phyloP scores from a whole-genome alignment of 2,888 invertebrate genomes.

The Allophyes oxyacanthae region DNA sequence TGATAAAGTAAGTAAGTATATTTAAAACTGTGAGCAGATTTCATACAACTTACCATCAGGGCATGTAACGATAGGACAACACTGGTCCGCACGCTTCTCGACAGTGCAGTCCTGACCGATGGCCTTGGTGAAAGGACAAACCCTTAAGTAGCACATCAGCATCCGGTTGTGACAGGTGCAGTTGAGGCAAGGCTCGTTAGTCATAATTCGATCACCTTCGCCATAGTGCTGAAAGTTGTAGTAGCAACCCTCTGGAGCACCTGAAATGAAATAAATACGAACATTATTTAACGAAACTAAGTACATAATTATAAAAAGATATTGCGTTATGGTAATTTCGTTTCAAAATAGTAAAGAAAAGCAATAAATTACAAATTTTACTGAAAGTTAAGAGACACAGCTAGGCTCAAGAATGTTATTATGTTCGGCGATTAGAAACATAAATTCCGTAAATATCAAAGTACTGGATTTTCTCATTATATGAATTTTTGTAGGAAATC shows the following conservation, averaged over 20 bases:
- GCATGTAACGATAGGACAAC: slow-evolving; percentile 97
- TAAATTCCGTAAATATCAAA: too few species aligned
- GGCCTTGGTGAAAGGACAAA: slow-evolving; percentile 97
- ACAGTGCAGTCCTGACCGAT: slow-evolving; percentile 97
- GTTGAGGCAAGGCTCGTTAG: slow-evolving; percentile 98
- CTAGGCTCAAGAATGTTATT: too few species aligned
- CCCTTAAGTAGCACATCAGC: slow-evolving; percentile 98
- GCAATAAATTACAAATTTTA: too few species aligned
- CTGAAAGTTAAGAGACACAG: too few species aligned
- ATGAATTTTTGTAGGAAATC: too few species aligned
- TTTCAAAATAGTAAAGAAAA: too few species aligned
- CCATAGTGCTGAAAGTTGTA: slow-evolving; percentile 98
- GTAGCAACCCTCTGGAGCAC: slow-evolving; percentile 93
- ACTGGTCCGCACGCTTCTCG: slow-evolving; percentile 97
- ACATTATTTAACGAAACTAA: background rate
- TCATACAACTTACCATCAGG: slow-evolving; percentile 92
- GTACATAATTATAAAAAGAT: too few species aligned
- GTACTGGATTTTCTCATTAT: background rate
- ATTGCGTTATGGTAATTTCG: too few species aligned
- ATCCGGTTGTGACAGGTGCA: slow-evolving; percentile 98
- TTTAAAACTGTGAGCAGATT: too few species aligned
- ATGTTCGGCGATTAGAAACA: too few species aligned
- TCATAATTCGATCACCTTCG: slow-evolving; percentile 97
- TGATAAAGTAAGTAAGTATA: too few species aligned
- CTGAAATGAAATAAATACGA: slow-evolving; percentile 74